Base-by-base conservation (phyloP, 2,113 vertebrate species). In the Tragelaphus buxtoni region DNA sequence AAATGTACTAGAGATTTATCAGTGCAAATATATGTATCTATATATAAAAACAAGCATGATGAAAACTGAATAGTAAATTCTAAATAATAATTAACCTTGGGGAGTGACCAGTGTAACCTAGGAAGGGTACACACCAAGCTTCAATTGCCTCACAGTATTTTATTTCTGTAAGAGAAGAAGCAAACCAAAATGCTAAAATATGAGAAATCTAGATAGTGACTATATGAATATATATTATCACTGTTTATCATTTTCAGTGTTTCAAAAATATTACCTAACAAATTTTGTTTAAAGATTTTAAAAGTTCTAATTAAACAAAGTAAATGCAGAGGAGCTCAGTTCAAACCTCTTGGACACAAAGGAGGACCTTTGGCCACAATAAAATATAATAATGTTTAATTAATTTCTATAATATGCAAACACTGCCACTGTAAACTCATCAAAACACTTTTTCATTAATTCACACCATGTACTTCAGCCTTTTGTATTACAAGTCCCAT, bases 341-440 rank as follows among this genome's bases (percentile, higher is more conserved):
- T 97, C 42, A n/a, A 60, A 16, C 5, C 28, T 56, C 32, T 56
- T 83, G 61, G 69, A 26, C 53, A 89, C 83, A 88, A 91, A 55
- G 18, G 22, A 79, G 20, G 12, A 91, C 2, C 9, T 69, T 39
- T 69, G 65, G 65, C 17, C 30, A 87, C 24, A 32, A 88, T 89
- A 83, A 91, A 82, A 93, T 22, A 80, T 8, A 94, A 76, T 55
- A 81, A 96, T 90, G 74, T 42, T 83, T 94, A 92, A 94, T 96
- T 97, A 86, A 89, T 76, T 96, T 96, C 92, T 90, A 96, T 18
- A 90, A 69, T 30, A 94, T 47, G 49, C 63, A 95, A 94, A 92
- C 39, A 90, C 3, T 58, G 56, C 51, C 84, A 76, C 24, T 88
- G 13, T 87, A 94, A 95, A 93, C 24, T 90, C 76, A 74, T 84